phyloP scores from a whole-genome alignment of 2,888 invertebrate species.

The Heliconius erato region DNA sequence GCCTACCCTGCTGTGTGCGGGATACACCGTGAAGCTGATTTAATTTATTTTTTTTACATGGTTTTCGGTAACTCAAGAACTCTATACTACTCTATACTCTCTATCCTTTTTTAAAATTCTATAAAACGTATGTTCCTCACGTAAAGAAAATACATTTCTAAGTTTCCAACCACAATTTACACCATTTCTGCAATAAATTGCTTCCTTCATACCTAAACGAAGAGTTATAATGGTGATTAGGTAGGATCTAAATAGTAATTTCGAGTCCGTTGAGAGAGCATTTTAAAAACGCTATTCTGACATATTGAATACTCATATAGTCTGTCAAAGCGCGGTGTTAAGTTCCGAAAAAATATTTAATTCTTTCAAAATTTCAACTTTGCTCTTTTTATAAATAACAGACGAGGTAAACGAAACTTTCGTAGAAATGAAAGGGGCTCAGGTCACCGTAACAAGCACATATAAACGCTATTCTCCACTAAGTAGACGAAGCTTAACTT shows the following conservation, averaged over 20 bases:
- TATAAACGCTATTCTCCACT: background rate
- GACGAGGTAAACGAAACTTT: too few species aligned
- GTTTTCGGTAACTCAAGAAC: too few species aligned
- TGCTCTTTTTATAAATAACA: too few species aligned
- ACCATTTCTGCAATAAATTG: slow-evolving; percentile 10
- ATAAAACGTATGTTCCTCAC: background rate
- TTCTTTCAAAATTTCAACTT: too few species aligned
- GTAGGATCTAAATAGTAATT: background rate
- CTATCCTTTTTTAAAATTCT: background rate
- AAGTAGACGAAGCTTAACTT: background rate
- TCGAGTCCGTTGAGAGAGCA: background rate
- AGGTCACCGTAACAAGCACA: background rate
- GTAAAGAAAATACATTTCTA: slow-evolving; percentile 16
- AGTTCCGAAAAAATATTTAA: too few species aligned
- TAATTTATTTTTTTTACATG: too few species aligned
- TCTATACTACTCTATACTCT: background rate
- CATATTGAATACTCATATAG: too few species aligned
- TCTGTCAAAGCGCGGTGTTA: too few species aligned
- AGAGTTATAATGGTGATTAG: background rate
- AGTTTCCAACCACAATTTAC: slow-evolving; percentile 8
- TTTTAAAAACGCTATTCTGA: too few species aligned
- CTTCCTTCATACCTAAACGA: background rate
- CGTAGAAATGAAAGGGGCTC: background rate
- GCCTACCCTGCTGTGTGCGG: too few species aligned
- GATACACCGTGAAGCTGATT: too few species aligned